Percentiles rank a stretch among this genome's conserved stretches.
These are phyloP conservation scores for Elmis aenea DNA, from an alignment of 2,888 invertebrate genomes.

Conservation along the genomic window DNA sequence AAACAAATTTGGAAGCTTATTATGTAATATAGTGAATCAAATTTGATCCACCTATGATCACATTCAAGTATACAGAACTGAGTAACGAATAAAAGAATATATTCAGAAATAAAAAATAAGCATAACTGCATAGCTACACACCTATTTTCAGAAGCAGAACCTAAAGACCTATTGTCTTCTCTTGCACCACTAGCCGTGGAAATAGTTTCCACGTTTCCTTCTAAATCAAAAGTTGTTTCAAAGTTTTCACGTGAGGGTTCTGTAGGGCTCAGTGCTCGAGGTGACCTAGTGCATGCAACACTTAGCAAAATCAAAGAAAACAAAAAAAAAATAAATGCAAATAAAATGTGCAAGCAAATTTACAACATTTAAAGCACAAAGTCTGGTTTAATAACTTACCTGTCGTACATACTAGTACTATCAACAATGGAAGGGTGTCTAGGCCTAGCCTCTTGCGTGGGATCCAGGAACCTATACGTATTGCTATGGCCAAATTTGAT, in stretches of 20 bases:
- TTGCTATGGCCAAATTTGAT: constrained; percentile 84
- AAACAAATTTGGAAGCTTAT: no score
- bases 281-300: constrained; percentile 39
- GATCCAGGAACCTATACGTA: constrained; percentile 81
- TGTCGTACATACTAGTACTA: constrained; percentile 75
- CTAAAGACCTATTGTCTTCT: constrained; percentile 55
- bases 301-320: constrained; percentile 23
- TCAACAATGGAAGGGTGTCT: constrained; percentile 61
- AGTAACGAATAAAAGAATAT: no score
- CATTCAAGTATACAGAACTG: no score
- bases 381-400: constrained; percentile 61
- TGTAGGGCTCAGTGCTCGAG: constrained; percentile 44
- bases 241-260: constrained; percentile 65
- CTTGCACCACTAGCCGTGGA: constrained; percentile 79
- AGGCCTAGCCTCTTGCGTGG: constrained; percentile 72
- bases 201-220: constrained; percentile 88
- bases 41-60: no score
- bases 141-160: constrained; percentile 77
- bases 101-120: not conserved
- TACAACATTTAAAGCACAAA: not conserved
- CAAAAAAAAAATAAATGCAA: constrained; percentile 5
- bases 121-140: constrained; percentile 43
- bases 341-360: not conserved
- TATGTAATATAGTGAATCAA: no score
- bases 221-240: constrained; percentile 83